A percentile compares a stretch with the other conserved stretches of the same genome.
These are phyloP conservation scores for Hyperoodon ampullatus DNA, from an alignment of 2,113 vertebrate species.

Conservation along the genomic window DNA sequence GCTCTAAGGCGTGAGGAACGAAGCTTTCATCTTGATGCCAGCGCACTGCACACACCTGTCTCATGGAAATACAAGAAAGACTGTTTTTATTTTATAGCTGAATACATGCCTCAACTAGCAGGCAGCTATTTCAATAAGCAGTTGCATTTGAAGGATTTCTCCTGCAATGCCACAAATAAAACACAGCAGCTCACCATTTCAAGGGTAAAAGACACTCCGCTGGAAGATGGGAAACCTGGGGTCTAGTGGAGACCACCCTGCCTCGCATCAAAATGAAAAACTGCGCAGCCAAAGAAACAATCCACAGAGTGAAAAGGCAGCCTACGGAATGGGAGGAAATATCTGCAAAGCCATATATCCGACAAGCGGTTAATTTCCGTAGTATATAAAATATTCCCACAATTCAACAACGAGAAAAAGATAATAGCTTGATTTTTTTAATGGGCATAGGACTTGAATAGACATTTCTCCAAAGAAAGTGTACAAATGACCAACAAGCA, in stretches of 20 bases:
- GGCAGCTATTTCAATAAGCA: not conserved
- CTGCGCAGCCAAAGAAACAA: not conserved
- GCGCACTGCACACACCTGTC: not conserved
- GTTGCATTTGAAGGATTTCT: not conserved
- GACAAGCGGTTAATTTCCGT: not conserved
- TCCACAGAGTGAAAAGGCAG: not conserved
- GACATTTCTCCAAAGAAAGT: not conserved
- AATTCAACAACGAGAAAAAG: not conserved
- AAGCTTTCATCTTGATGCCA: too few species aligned
- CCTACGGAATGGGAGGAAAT: not conserved
- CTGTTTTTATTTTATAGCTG: not conserved
- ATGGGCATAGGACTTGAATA: not conserved
- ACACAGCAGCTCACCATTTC: not conserved
- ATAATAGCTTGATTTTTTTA: not conserved
- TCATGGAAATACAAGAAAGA: not conserved
- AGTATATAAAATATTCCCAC: not conserved
- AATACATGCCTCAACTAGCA: not conserved
- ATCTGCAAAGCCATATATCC: not conserved
- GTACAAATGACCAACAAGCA: not conserved
- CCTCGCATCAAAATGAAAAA: not conserved
- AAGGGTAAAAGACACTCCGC: not conserved
- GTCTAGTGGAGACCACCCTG: accelerated
- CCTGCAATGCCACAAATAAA: not conserved
- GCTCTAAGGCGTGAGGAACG: not conserved
- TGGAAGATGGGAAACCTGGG: not conserved